Percentiles rank a stretch among this genome's conserved stretches.
phyloP scores from a whole-genome alignment of 2,888 invertebrate species.

The Spisula subtruncata region DNA sequence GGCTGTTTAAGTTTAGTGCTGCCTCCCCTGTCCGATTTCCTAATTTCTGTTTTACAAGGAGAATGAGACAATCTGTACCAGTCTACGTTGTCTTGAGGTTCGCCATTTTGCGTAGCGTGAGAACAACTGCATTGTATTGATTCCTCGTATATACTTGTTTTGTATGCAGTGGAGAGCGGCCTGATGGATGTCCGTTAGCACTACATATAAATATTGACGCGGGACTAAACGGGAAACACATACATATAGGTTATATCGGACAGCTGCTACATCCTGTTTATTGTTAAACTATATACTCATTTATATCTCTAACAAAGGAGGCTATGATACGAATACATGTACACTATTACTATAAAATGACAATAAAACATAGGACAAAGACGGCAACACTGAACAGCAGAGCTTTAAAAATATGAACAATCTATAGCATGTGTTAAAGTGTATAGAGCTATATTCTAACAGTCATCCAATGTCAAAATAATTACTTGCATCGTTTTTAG shows the following conservation, averaged over 20 bases:
- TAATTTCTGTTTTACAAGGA: too few relatives aligned
- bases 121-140: conserved; percentile 6
- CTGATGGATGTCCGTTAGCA: neutral
- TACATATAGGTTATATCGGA: neutral
- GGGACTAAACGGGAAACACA: neutral
- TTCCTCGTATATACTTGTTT: neutral
- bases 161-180: neutral
- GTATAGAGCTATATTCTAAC: too few relatives aligned
- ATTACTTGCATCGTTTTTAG: too few relatives aligned
- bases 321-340: neutral
- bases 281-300: neutral
- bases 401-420: too few relatives aligned
- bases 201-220: neutral
- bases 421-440: too few relatives aligned
- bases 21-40: too few relatives aligned
- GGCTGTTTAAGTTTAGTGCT: too few relatives aligned
- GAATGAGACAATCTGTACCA: too few relatives aligned
- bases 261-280: neutral
- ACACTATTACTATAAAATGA: neutral
- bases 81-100: neutral
- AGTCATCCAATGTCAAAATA: too few relatives aligned
- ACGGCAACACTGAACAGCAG: too few relatives aligned
- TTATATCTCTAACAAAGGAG: neutral
- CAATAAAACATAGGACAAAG: neutral
- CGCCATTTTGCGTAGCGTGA: conserved; percentile 23